Conservation (phyloP, 2,797 vertebrate genomes). For the Synaphobranchus kaupii region DNA sequence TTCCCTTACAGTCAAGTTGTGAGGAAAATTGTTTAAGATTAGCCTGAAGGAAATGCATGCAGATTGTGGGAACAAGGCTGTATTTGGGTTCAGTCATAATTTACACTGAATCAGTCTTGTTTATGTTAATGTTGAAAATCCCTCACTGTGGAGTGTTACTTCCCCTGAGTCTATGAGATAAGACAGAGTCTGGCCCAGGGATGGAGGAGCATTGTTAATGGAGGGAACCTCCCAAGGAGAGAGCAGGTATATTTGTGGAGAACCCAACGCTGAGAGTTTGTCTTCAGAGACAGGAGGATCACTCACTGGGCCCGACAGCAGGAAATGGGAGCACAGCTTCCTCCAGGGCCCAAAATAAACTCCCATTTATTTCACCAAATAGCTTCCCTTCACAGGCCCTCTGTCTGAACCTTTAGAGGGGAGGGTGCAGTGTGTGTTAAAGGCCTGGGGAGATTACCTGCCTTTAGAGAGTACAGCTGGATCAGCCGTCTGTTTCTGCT, state of each 20-base stretch:
- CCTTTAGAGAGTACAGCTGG: conserved; percentile 42
- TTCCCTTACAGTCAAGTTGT: neutral
- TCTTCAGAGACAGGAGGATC: conserved; percentile 27
- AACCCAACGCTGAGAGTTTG: neutral
- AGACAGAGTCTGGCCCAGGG: neutral
- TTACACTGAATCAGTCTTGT: neutral
- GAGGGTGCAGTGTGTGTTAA: conserved; percentile 12
- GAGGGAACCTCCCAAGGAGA: neutral
- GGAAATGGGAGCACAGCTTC: conserved; percentile 43
- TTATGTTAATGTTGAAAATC: conserved; percentile 8
- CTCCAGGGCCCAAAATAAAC: conserved; percentile 47
- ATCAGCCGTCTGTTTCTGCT: neutral
- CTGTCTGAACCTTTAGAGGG: conserved; percentile 41
- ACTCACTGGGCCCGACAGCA: conserved; percentile 27
- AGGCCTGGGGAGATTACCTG: conserved; percentile 48
- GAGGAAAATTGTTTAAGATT: neutral
- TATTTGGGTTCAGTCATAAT: neutral
- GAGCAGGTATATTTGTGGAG: conserved; percentile 2
- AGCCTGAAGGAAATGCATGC: neutral
- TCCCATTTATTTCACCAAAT: conserved; percentile 40
- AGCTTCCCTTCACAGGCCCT: conserved; percentile 55
- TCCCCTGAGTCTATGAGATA: neutral
- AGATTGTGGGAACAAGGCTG: neutral
- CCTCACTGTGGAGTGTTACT: neutral
- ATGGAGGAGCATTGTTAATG: neutral